Percentiles rank a stretch among this genome's conserved stretches.
Conservation (phyloP, 2,797 vertebrate species). For the Bradypodion ventrale region DNA sequence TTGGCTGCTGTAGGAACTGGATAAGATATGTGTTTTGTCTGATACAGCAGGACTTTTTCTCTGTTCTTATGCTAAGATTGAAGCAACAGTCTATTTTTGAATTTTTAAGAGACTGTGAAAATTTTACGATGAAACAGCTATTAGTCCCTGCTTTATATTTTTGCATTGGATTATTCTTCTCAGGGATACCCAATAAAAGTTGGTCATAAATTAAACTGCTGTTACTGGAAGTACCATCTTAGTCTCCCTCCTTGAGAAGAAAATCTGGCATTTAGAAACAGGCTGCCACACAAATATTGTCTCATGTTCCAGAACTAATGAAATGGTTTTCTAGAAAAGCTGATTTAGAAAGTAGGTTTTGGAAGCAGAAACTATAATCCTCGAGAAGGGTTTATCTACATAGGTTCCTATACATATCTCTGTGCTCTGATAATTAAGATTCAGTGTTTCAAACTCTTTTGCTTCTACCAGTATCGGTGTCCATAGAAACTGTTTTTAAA, state of each 20-base stretch:
- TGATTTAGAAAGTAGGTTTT: slow-evolving; percentile 19
- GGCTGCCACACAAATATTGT: neutral
- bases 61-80: neutral
- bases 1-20: neutral
- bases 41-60: neutral
- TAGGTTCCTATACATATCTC: neutral
- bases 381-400: neutral
- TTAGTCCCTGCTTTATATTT: slow-evolving; percentile 52
- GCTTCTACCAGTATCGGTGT: slow-evolving; percentile 24
- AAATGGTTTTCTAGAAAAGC: slow-evolving; percentile 17
- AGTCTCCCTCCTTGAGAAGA: slow-evolving; percentile 51
- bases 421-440: slow-evolving; percentile 17
- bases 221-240: slow-evolving; percentile 36
- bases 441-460: slow-evolving; percentile 39
- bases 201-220: slow-evolving; percentile 64
- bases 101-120: slow-evolving; percentile 56
- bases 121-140: slow-evolving; percentile 45
- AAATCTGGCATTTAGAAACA: neutral
- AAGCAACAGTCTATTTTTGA: slow-evolving; percentile 36
- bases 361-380: neutral
- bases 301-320: slow-evolving; percentile 2
- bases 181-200: slow-evolving; percentile 63
- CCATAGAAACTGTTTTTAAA: neutral
- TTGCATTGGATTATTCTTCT: slow-evolving; percentile 64
- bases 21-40: neutral